Base-by-base conservation (phyloP, 2,797 vertebrate genomes). In the Ctenochaetus hawaiiensis region DNA sequence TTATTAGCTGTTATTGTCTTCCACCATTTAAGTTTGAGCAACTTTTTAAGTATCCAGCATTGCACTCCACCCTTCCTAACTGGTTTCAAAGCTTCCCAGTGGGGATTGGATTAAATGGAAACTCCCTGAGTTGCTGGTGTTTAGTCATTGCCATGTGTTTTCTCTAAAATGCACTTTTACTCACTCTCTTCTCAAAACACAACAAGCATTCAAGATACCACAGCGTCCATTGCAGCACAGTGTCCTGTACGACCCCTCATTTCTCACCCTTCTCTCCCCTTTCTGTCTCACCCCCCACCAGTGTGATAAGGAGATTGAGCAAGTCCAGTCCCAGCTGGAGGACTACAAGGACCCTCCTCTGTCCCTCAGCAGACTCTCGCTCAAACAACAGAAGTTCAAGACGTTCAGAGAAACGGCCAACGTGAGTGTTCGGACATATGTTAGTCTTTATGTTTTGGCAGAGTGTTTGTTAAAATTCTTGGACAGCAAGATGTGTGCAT, bases 351-450 rank as follows among this genome's bases (percentile, higher is more conserved):
- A 94, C 49, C 94, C 95, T 44, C 95, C 95, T 20, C 90, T 95
- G 23, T 95, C 95, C 17, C 94, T 96, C 77, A 95, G 95, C 90
- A 89, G 93, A 49, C 92, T 96, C 17, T 95, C 96, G 1, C 95
- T 96, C 85, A 95, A 95, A 57, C 96, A 97, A 83, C 94, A 96
- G 79, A 94, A 91, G 59, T 97, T 97, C 89, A 95, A 92, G 81
- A 92, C 93, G 3, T 97, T 97, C 84, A 95, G 91, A 60, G 91
- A 95, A 75, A 87, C 93, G 0, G 96, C 94, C 18, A 93, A 94
- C 10, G 91, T 93, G 82, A 92, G 93, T 82, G 2, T 14, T 6
- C 2, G 10, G 1, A 47, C 4, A 2, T 16, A 6, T 14, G 43
- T 17, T 4, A 0, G 39, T 39, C 3, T 18, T 30, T 6, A 0